Evolutionary conservation across 1,140 invertebrate species (phyloP).

Genomic region (Calycopis cecrops): DNA sequence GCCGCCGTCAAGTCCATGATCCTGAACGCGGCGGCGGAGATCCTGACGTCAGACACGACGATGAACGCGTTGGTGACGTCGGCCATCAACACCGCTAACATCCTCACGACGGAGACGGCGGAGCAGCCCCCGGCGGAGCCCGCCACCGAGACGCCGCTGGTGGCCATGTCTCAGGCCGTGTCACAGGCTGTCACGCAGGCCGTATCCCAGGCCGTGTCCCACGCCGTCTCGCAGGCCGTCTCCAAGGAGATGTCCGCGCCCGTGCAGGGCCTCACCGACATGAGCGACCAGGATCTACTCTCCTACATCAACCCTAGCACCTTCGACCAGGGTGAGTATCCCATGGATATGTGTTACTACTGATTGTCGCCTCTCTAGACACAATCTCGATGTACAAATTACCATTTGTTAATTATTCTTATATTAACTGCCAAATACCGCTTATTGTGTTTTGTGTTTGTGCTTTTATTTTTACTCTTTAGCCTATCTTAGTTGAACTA

Average conservation of each 20-base stretch:
- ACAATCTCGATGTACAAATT: conserved; percentile 2
- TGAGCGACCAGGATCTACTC: conserved; percentile 89
- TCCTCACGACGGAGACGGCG: conserved; percentile 57
- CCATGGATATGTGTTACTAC: conserved; percentile 44
- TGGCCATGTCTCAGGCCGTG: conserved; percentile 71
- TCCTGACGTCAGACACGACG: conserved; percentile 75
- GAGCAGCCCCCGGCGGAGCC: conserved; percentile 72
- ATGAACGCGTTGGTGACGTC: conserved; percentile 71
- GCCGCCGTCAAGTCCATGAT: conserved; percentile 82
- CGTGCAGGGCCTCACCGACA: conserved; percentile 83
- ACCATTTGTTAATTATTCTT: conserved; percentile 53
- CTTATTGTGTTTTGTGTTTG: too few species aligned
- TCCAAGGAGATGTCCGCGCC: conserved; percentile 77
- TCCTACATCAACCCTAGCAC: conserved; percentile 91
- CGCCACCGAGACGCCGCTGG: conserved; percentile 71
- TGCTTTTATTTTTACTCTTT: too few species aligned
- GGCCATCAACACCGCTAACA: conserved; percentile 70
- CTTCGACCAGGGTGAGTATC: conserved; percentile 84
- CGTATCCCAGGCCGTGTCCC: conserved; percentile 76
- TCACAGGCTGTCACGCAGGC: conserved; percentile 76
- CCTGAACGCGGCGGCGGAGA: conserved; percentile 79
- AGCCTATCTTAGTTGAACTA: too few species aligned
- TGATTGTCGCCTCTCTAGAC: neutral
- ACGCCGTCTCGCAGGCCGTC: conserved; percentile 77
- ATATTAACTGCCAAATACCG: conserved; percentile 41